Conservation (phyloP, 2,888 invertebrate species). For the Tinea trinotella region DNA sequence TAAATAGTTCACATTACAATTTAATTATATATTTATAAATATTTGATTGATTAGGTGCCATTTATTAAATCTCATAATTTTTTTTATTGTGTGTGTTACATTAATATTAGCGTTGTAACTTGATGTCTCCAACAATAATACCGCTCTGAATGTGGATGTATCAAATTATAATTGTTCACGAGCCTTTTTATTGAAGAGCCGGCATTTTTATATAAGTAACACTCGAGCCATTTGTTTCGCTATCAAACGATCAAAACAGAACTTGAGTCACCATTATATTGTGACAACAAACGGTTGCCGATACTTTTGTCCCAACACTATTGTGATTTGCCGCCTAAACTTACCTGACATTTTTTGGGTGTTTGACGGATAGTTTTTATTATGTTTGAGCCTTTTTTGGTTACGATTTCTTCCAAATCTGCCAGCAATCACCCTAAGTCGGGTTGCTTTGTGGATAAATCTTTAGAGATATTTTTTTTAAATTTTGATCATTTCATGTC, state of each 20-base stretch:
- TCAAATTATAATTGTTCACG: slow-evolving; percentile 38
- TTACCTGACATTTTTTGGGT: not conserved
- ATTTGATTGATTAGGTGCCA: too few species aligned
- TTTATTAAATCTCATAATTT: too few species aligned
- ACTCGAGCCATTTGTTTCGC: slow-evolving; percentile 44
- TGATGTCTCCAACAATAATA: not conserved
- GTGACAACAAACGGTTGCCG: slow-evolving; percentile 43
- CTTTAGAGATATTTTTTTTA: slow-evolving; percentile 25
- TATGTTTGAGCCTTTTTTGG: too few species aligned
- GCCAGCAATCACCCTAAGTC: too few species aligned
- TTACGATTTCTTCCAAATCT: too few species aligned
- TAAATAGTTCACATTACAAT: too few species aligned
- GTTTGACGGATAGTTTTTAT: too few species aligned
- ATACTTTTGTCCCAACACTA: slow-evolving; percentile 54
- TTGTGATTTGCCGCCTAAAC: slow-evolving; percentile 41
- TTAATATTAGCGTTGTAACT: not conserved
- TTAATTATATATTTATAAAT: too few species aligned
- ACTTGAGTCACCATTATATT: slow-evolving; percentile 35
- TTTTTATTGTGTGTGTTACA: too few species aligned
- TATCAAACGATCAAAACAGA: slow-evolving; percentile 62
- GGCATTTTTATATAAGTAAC: slow-evolving; percentile 40
- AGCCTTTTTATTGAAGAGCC: slow-evolving; percentile 36
- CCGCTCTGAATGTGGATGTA: slow-evolving; percentile 26
- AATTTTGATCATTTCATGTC: slow-evolving; percentile 22
- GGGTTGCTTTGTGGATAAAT: too few species aligned